phyloP scores from a whole-genome alignment of 2,888 invertebrate genomes.

The Calliopum simillimum region DNA sequence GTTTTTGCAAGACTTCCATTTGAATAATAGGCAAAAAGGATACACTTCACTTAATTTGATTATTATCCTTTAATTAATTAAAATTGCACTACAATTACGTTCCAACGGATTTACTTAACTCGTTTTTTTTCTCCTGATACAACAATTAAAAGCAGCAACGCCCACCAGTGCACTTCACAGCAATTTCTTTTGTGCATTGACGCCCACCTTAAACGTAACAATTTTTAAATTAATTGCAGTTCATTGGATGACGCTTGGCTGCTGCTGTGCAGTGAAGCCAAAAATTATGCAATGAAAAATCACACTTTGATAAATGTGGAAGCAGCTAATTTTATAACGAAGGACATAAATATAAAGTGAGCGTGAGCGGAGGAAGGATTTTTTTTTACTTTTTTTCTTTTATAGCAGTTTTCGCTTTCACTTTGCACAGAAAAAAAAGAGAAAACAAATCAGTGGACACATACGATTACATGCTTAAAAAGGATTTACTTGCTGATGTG shows the following conservation, averaged over 20 bases:
- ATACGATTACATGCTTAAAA: background rate
- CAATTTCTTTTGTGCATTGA: background rate
- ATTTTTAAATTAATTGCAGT: slow-evolving; percentile 23
- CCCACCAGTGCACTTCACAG: background rate
- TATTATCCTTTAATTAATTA: background rate
- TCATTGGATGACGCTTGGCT: slow-evolving; percentile 1
- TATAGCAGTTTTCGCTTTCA: background rate
- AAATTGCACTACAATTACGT: background rate
- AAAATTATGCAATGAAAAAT: slow-evolving; percentile 27
- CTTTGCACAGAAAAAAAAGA: background rate
- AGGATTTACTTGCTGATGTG: background rate
- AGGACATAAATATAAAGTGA: slow-evolving; percentile 5
- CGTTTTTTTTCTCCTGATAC: background rate
- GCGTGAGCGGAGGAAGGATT: no score
- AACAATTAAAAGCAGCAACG: background rate
- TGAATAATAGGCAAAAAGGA: no score
- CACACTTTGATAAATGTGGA: slow-evolving; percentile 7
- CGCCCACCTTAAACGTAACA: background rate
- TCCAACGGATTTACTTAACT: background rate
- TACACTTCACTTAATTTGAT: no score
- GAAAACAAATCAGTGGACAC: background rate
- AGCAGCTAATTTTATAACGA: slow-evolving; percentile 4
- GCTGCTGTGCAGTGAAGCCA: slow-evolving; percentile 14
- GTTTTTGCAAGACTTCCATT: no score
- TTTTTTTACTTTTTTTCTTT: no score